Evolutionary conservation across 1,140 invertebrate species (phyloP).

Genomic region (Solen grandis): DNA sequence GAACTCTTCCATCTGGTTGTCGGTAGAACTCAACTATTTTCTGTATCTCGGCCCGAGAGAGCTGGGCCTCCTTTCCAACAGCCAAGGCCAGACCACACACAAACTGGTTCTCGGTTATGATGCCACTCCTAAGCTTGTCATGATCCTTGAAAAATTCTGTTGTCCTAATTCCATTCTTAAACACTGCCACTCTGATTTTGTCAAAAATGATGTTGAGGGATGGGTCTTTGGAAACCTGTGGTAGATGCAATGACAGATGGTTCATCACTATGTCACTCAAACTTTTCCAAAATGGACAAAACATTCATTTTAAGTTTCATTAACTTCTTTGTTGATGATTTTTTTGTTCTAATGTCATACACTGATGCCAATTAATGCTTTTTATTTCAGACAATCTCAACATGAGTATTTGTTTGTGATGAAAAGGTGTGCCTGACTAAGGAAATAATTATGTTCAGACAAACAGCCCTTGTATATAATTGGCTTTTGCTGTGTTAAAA

Average conservation of each 20-base stretch:
- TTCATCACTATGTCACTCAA: background rate
- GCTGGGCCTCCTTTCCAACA: slow-evolving; percentile 79
- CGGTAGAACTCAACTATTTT: slow-evolving; percentile 79
- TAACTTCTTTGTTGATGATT: too few species aligned
- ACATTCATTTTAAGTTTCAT: too few species aligned
- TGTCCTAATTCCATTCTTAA: slow-evolving; percentile 79
- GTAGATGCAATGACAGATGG: background rate
- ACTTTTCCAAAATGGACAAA: background rate
- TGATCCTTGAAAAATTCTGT: slow-evolving; percentile 81
- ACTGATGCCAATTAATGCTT: too few species aligned
- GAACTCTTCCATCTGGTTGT: slow-evolving; percentile 75
- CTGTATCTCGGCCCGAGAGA: slow-evolving; percentile 76
- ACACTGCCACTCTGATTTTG: slow-evolving; percentile 78
- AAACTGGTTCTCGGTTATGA: slow-evolving; percentile 81
- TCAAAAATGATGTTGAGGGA: slow-evolving; percentile 79
- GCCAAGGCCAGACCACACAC: slow-evolving; percentile 77
- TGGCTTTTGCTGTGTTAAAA: too few species aligned
- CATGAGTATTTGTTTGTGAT: too few species aligned
- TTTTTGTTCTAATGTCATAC: too few species aligned
- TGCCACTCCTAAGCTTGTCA: slow-evolving; percentile 79
- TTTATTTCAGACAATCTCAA: too few species aligned
- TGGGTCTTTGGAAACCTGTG: slow-evolving; percentile 72
- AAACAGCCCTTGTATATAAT: too few species aligned
- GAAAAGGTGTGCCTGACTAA: too few species aligned
- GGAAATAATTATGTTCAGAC: too few species aligned